Evolutionary conservation across 2,888 invertebrate species (phyloP).

Genomic region (Campopleginae sp.): DNA sequence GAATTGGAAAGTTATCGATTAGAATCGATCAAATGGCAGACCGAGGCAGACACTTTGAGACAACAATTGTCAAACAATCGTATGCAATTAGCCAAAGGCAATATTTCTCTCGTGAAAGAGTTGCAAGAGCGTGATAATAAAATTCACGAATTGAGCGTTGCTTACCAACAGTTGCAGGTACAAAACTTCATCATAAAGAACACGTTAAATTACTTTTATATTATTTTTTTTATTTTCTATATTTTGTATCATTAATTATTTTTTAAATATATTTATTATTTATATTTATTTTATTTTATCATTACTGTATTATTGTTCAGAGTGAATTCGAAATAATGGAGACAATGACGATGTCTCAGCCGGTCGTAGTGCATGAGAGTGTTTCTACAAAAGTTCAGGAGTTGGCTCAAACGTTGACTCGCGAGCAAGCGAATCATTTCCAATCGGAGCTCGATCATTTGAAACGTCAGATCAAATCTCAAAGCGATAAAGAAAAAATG

Average conservation of each 20-base stretch:
- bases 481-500: slow-evolving; percentile 81
- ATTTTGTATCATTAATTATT: too few relatives aligned
- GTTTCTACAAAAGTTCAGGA: slow-evolving; percentile 74
- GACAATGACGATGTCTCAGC: slow-evolving; percentile 71
- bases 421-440: slow-evolving; percentile 72
- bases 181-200: neutral
- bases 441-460: slow-evolving; percentile 74
- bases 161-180: slow-evolving; percentile 83
- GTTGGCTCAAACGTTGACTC: slow-evolving; percentile 66
- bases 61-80: slow-evolving; percentile 83
- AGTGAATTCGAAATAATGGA: slow-evolving; percentile 78
- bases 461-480: slow-evolving; percentile 77
- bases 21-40: slow-evolving; percentile 88
- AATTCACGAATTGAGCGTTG: slow-evolving; percentile 84
- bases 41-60: slow-evolving; percentile 85
- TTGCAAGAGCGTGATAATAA: slow-evolving; percentile 84
- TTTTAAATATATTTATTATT: neutral
- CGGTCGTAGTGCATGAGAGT: slow-evolving; percentile 69
- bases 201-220: neutral
- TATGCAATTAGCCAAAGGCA: slow-evolving; percentile 80
- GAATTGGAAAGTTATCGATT: slow-evolving; percentile 88
- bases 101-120: slow-evolving; percentile 82
- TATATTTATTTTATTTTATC: slow-evolving; percentile 7
- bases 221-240: too few relatives aligned
- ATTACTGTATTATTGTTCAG: slow-evolving; percentile 59